A percentile compares a stretch with the other conserved stretches of the same genome.
Evolutionary conservation across 2,113 vertebrate genomes (phyloP).

Genomic region (Muscicapa adusta): DNA sequence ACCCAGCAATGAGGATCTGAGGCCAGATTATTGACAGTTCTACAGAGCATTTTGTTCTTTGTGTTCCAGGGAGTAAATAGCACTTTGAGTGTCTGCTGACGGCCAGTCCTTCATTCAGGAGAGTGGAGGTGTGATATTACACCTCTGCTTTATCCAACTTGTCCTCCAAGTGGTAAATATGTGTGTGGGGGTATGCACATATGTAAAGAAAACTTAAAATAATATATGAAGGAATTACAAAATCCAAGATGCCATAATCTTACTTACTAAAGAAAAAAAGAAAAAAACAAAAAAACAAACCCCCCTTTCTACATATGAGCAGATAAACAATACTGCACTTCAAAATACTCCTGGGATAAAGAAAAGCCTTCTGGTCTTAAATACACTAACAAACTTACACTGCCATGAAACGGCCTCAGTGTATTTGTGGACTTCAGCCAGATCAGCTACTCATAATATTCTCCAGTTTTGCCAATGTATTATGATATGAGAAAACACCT

Average conservation of each 20-base stretch:
- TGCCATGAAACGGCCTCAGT: neutral
- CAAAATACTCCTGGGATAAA: neutral
- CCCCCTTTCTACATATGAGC: neutral
- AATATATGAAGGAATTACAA: constrained; percentile 45
- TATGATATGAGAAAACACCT: neutral
- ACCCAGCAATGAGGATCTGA: neutral
- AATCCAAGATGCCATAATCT: neutral
- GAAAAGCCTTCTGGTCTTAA: neutral
- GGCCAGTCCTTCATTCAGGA: neutral
- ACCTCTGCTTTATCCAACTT: constrained; percentile 36
- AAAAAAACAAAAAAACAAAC: neutral
- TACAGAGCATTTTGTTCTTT: neutral
- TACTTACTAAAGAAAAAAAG: neutral
- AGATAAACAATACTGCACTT: neutral
- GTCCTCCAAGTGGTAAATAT: constrained; percentile 48
- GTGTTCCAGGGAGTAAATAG: neutral
- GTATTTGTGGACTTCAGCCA: neutral
- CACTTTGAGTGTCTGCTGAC: neutral
- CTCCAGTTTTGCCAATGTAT: neutral
- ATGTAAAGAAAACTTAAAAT: constrained; percentile 63
- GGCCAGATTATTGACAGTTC: neutral
- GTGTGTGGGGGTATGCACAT: constrained; percentile 50
- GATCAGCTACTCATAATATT: neutral
- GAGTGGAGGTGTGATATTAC: constrained; percentile 56
- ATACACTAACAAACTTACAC: neutral